Conservation (phyloP, 2,113 vertebrate species). For the Gambusia affinis region DNA sequence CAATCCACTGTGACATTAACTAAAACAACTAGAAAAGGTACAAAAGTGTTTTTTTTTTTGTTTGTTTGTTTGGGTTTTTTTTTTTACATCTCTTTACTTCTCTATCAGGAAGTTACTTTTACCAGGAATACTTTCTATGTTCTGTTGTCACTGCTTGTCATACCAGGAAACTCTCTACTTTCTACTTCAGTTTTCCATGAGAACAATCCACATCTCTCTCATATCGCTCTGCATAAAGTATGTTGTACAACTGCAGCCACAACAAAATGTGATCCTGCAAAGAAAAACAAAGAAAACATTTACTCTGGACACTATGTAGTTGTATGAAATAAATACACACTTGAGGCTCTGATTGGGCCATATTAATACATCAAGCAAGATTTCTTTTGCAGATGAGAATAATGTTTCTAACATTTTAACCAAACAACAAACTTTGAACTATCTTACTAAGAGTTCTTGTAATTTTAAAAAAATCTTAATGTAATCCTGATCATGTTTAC, state of each 20-base stretch:
- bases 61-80: no score
- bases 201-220: background rate
- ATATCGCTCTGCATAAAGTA: no score
- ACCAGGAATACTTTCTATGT: background rate
- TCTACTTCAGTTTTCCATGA: background rate
- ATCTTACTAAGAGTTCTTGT: no score
- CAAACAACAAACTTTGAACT: no score
- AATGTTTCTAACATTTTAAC: no score
- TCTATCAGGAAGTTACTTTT: background rate
- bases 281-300: no score
- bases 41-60: no score
- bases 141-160: background rate
- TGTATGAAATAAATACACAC: background rate
- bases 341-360: background rate
- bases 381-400: no score
- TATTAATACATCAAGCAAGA: no score
- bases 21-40: background rate
- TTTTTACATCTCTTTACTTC: background rate
- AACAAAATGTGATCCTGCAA: no score
- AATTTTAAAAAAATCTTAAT: background rate
- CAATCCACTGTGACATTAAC: background rate
- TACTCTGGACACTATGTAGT: no score
- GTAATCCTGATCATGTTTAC: constrained; percentile 15
- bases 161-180: background rate
- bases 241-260: no score